phyloP scores from a whole-genome alignment of 2,888 invertebrate genomes.

The Hirtodrosophila confusa region DNA sequence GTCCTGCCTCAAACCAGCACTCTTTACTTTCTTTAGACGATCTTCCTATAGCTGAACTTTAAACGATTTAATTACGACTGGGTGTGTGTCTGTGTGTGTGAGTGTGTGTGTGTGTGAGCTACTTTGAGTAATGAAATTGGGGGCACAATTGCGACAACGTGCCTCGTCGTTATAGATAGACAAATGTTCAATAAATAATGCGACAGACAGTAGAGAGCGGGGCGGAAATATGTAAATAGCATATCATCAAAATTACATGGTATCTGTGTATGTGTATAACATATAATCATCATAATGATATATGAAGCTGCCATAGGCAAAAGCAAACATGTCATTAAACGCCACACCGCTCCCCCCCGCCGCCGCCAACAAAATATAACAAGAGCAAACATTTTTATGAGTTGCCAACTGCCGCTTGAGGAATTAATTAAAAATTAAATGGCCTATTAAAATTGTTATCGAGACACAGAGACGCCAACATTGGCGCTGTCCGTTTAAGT shows the following conservation, averaged over 20 bases:
- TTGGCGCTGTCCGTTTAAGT: conserved; percentile 57
- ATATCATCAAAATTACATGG: conserved; percentile 1
- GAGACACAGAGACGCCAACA: conserved; percentile 60
- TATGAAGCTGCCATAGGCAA: conserved; percentile 53
- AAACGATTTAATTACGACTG: conserved; percentile 53
- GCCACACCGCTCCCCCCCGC: conserved; percentile 11
- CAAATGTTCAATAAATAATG: conserved; percentile 64
- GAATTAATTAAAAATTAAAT: conserved; percentile 79
- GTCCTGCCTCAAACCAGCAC: background rate
- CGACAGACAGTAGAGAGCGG: background rate
- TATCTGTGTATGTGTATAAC: conserved; percentile 25
- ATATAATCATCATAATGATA: conserved; percentile 68
- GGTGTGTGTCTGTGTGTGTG: conserved; percentile 3
- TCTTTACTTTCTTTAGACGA: background rate
- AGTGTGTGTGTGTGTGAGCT: conserved; percentile 15
- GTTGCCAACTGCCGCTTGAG: conserved; percentile 74
- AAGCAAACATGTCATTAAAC: conserved; percentile 58
- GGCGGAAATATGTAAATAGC: conserved; percentile 15
- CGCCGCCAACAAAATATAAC: conserved; percentile 2
- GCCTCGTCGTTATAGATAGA: conserved; percentile 54
- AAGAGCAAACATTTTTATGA: conserved; percentile 67
- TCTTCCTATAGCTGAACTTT: conserved; percentile 2
- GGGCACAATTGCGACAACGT: conserved; percentile 44
- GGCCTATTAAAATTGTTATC: conserved; percentile 79
- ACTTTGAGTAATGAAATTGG: conserved; percentile 62